Conservation (phyloP, 2,888 invertebrate species). For the Drosophila nigricruria region DNA sequence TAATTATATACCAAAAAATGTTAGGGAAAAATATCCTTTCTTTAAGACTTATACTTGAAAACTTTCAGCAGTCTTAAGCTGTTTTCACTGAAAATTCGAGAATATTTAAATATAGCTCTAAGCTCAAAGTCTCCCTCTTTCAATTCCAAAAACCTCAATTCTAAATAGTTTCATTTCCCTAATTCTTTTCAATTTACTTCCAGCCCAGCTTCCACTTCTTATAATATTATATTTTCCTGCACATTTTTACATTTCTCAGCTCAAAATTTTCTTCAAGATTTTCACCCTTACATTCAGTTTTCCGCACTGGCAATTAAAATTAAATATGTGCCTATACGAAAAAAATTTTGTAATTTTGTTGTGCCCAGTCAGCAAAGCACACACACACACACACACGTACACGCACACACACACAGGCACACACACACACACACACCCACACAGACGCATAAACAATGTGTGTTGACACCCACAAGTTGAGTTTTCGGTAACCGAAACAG, state of each 20-base stretch:
- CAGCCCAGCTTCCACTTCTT: background rate
- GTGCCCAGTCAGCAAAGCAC: conserved; percentile 43
- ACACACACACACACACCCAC: background rate
- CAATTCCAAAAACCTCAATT: background rate
- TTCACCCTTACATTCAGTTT: background rate
- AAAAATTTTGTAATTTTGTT: conserved; percentile 42
- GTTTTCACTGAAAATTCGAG: background rate
- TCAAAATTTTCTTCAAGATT: background rate
- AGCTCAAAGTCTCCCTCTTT: background rate
- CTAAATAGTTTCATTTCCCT: background rate
- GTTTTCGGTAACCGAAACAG: conserved; percentile 37
- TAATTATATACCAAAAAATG: too few species aligned
- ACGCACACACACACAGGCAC: background rate
- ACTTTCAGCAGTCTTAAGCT: background rate
- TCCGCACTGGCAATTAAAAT: conserved; percentile 46
- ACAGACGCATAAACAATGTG: conserved; percentile 39
- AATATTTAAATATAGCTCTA: background rate
- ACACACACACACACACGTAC: conserved; percentile 1
- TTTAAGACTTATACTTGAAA: background rate
- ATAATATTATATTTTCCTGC: background rate
- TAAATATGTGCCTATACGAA: conserved; percentile 25
- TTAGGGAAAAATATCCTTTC: background rate
- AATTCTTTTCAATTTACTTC: background rate
- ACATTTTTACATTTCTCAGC: background rate
- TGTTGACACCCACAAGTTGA: conserved; percentile 45